Evolutionary conservation across 1,140 invertebrate genomes (phyloP).

Genomic region (Bombus superbus): DNA sequence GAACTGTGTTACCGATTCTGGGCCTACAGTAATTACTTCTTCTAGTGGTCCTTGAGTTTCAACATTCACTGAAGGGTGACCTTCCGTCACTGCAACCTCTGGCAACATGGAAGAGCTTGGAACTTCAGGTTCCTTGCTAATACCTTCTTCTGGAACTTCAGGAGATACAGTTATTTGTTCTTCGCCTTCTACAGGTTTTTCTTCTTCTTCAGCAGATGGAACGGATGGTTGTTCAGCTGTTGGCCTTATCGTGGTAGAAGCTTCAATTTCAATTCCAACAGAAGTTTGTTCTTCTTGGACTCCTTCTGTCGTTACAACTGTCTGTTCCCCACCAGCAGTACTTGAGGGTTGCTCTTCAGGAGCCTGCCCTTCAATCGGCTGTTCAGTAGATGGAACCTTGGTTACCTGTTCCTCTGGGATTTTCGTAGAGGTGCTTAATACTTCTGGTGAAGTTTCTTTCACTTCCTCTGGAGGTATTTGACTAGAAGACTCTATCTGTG

Average conservation of each 20-base stretch:
- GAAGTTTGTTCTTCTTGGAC: constrained; percentile 19
- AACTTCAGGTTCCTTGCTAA: constrained; percentile 8
- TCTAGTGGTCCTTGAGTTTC: not conserved
- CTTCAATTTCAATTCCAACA: constrained; percentile 12
- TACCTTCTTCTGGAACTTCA: constrained; percentile 1
- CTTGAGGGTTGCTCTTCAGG: constrained; percentile 3
- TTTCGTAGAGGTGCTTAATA: constrained; percentile 28
- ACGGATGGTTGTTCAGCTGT: not conserved
- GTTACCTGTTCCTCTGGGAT: constrained; percentile 51
- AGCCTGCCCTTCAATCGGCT: constrained; percentile 22
- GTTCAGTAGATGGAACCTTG: constrained; percentile 17
- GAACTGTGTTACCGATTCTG: constrained; percentile 4
- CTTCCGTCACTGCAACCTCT: not conserved
- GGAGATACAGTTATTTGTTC: constrained; percentile 25
- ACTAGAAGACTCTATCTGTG: constrained; percentile 58
- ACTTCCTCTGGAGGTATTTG: constrained; percentile 62
- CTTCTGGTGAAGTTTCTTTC: constrained; percentile 56
- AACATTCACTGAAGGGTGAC: too few species aligned
- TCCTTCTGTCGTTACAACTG: constrained; percentile 10
- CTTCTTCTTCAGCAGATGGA: constrained; percentile 3
- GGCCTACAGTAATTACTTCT: not conserved
- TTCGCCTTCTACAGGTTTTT: constrained; percentile 12
- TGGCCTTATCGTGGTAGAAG: constrained; percentile 17
- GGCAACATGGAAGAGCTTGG: constrained; percentile 1
- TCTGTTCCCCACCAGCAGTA: constrained; percentile 14